phyloP scores from a whole-genome alignment of 2,113 vertebrate species.

The Scalopus aquaticus region DNA sequence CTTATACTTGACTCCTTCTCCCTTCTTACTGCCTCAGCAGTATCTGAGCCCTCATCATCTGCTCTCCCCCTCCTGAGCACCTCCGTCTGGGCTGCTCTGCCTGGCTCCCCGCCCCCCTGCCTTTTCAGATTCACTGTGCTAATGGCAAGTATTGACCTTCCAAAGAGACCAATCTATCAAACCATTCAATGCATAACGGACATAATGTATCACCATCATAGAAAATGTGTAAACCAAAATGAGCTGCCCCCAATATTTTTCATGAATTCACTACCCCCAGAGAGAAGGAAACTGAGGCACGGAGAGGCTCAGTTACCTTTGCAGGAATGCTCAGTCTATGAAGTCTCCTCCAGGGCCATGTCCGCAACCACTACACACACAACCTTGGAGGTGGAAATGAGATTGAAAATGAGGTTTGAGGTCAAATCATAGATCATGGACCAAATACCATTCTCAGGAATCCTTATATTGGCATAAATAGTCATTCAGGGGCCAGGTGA shows the following conservation, averaged over 20 bases:
- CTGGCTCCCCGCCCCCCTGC: background rate
- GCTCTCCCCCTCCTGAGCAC: background rate
- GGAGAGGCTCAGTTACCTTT: background rate
- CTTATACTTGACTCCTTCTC: background rate
- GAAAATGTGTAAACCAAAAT: background rate
- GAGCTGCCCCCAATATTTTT: background rate
- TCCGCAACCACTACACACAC: background rate
- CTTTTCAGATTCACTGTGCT: background rate
- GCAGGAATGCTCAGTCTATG: background rate
- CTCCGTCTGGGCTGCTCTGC: background rate
- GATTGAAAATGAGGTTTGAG: background rate
- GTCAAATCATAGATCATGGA: background rate
- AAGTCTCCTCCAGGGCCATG: background rate
- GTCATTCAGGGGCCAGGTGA: background rate
- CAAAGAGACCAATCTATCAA: background rate
- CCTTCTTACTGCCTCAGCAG: background rate
- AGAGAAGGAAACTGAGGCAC: background rate
- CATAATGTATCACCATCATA: background rate
- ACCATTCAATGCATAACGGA: background rate
- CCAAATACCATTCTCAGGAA: background rate
- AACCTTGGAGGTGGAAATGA: background rate
- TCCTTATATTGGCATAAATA: conserved; percentile 4
- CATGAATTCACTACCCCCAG: background rate
- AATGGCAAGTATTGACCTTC: background rate
- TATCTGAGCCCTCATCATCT: background rate